Conservation (phyloP, 2,888 invertebrate genomes). For the Dorcus parallelipipedus region DNA sequence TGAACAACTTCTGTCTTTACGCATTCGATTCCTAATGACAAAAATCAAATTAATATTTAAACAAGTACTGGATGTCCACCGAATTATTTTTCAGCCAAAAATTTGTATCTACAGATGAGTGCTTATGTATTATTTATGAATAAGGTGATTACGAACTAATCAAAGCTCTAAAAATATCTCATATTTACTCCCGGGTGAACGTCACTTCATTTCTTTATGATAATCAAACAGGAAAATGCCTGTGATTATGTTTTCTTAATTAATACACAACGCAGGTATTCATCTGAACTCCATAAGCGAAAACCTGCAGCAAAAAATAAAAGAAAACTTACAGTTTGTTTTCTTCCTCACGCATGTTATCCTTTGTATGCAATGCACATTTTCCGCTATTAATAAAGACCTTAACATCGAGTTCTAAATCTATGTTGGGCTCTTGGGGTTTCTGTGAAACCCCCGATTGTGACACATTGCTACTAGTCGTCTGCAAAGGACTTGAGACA, state of each 20-base stretch:
- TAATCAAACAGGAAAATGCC: too few species aligned
- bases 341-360: slow-evolving; percentile 66
- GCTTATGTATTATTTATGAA: too few species aligned
- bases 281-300: too few species aligned
- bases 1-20: slow-evolving; percentile 62
- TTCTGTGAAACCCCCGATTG: slow-evolving; percentile 51
- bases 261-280: too few species aligned
- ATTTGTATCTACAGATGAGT: too few species aligned
- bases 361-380: slow-evolving; percentile 93
- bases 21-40: slow-evolving; percentile 55
- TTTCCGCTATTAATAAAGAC: slow-evolving; percentile 96
- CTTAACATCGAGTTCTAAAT: slow-evolving; percentile 93
- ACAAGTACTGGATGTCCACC: too few species aligned
- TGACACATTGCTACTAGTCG: slow-evolving; percentile 15
- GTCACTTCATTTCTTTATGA: too few species aligned
- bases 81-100: too few species aligned
- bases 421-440: slow-evolving; percentile 85
- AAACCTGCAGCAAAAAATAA: not conserved
- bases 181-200: too few species aligned
- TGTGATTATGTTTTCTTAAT: too few species aligned
- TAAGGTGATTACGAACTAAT: too few species aligned
- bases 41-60: not conserved
- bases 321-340: slow-evolving; percentile 50
- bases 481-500: slow-evolving; percentile 20
- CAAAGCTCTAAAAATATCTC: too few species aligned